phyloP scores from a whole-genome alignment of 35 echinoderm and acorn worm genomes.

The Ptychodera flava region DNA sequence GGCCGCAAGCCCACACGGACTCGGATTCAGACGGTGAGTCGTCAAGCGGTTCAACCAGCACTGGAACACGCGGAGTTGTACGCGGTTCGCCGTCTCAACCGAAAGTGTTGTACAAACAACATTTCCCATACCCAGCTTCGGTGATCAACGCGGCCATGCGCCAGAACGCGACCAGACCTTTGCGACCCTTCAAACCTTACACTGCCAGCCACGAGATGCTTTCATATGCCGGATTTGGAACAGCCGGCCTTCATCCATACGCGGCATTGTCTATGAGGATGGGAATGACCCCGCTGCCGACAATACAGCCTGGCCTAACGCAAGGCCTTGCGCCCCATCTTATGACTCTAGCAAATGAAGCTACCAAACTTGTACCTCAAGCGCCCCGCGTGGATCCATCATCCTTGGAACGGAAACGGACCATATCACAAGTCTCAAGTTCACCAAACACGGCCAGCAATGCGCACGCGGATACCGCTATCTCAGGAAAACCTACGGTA shows the following conservation, averaged over 20 bases:
- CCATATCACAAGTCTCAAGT: background rate
- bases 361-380: background rate
- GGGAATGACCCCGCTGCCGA: background rate
- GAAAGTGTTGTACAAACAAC: background rate
- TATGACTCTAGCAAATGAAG: conserved; percentile 19
- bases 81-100: background rate
- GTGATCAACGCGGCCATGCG: background rate
- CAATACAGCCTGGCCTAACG: background rate
- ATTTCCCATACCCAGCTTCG: background rate
- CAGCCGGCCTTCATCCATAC: background rate
- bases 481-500: background rate
- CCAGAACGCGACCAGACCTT: background rate
- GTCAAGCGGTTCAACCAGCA: background rate
- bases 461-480: background rate
- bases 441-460: background rate
- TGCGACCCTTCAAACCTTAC: background rate
- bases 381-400: no score
- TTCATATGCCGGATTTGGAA: background rate
- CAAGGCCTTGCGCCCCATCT: background rate
- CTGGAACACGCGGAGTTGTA: background rate
- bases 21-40: background rate
- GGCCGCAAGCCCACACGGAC: background rate
- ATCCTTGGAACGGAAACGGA: background rate
- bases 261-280: background rate
- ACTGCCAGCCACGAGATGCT: background rate